Conservation (phyloP, 2,113 vertebrate genomes). For the Neolamprologus caudopunctatus region DNA sequence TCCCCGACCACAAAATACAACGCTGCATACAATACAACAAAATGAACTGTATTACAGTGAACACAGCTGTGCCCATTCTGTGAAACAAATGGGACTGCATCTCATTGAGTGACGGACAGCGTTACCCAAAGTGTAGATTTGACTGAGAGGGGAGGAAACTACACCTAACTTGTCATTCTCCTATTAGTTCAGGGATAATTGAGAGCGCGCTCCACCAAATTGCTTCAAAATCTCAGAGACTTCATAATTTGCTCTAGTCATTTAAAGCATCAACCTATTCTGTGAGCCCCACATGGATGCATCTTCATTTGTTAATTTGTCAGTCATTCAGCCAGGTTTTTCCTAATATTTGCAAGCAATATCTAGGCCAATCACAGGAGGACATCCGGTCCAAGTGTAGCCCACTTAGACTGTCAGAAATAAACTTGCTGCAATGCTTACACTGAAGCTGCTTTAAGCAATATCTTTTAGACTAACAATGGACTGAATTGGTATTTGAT, state of each 20-base stretch:
- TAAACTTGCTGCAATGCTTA: neutral
- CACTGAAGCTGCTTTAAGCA: neutral
- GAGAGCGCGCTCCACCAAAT: neutral
- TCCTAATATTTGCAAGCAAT: neutral
- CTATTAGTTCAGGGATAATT: neutral
- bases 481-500: neutral
- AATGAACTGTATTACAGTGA: neutral
- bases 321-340: neutral
- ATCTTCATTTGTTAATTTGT: neutral
- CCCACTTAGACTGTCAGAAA: neutral
- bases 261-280: neutral
- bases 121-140: neutral
- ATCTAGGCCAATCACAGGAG: neutral
- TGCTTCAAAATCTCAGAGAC: neutral
- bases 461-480: neutral
- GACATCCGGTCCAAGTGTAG: neutral
- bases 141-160: neutral
- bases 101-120: neutral
- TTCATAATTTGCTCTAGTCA: neutral
- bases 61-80: neutral
- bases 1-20: neutral
- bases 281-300: neutral
- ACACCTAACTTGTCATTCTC: neutral
- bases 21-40: neutral
- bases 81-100: neutral